phyloP scores from a whole-genome alignment of 2,113 vertebrate genomes.

The Podilymbus podiceps region DNA sequence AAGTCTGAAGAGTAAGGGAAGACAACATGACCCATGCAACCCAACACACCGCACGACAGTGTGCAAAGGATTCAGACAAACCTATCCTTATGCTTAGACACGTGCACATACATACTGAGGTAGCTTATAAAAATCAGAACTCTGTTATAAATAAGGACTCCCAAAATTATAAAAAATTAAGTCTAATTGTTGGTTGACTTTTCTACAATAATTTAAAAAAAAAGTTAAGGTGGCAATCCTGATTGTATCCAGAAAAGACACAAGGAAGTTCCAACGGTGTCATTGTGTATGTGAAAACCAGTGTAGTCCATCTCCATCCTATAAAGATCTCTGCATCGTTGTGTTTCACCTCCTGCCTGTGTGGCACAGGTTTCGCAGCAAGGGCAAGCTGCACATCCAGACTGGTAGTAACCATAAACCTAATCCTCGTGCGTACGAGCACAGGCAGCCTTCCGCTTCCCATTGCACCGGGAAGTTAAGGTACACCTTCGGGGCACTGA shows the following conservation, averaged over 20 bases:
- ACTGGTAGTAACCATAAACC: not conserved
- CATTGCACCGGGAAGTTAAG: not conserved
- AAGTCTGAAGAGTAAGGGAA: not conserved
- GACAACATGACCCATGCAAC: not conserved
- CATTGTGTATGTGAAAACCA: not conserved
- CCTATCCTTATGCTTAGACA: not conserved
- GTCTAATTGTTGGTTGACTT: not conserved
- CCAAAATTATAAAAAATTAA: not conserved
- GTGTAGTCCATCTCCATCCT: not conserved
- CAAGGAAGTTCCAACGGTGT: not conserved
- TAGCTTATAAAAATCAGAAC: not conserved
- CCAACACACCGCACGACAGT: fast-evolving
- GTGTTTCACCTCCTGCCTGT: not conserved
- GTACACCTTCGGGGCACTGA: not conserved
- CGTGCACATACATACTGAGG: fast-evolving
- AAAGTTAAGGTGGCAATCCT: not conserved
- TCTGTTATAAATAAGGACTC: not conserved
- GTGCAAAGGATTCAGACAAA: not conserved
- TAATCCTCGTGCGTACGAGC: not conserved
- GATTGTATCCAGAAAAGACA: not conserved
- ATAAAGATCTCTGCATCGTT: not conserved
- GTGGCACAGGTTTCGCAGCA: not conserved
- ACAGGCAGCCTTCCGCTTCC: not conserved
- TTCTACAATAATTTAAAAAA: not conserved
- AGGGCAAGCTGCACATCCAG: not conserved